Base-by-base conservation (phyloP, 2,888 invertebrate species). In the Drosophila koepferae region DNA sequence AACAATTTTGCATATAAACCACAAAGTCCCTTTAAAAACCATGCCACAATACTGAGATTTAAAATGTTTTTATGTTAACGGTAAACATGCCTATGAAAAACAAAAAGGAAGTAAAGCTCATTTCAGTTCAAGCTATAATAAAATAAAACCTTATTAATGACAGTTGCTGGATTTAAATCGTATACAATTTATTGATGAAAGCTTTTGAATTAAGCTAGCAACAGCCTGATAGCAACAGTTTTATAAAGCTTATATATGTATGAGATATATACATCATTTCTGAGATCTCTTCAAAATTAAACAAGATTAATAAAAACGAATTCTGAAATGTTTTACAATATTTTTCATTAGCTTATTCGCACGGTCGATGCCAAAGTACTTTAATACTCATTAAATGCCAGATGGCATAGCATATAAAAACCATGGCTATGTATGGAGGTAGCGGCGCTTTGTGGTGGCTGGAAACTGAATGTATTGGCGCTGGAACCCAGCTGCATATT, bases 401-500 rank as follows among this genome's bases (percentile, higher is more conserved):
- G 55, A 51, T 75, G 74, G 44, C 41, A 41, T 16, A 16, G 36
- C 59, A 46, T 40, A 48, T 58, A 23, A 14, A 54, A 38, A 16
- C 16, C 38, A 54, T 38, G 36, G 23, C 36, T 48, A 58, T 43
- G 51, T 56, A 66, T 44, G 59, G 44, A 55, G 55, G 49, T 36
- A 41, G 55, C 23, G n/a, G 14, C 46, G 53, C 43, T 63, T 81
- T 71, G 63, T 36, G 65, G 80, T 31, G 20, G 49, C 44, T 61
- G 23, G 18, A 59, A 54, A 54, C 53, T 41, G 71, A 16, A 31
- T 44, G 62, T 78, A 79, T 69, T 65, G 62, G 60, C 43, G 63
- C 70, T 66, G 76, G 72, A 75, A 68, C 86, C 72, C 86, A 87
- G 90, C 86, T 87, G 86, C 88, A 89, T 90, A 80, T 90, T 89